Evolutionary conservation across 2,888 invertebrate species (phyloP), one percentile per base, ranked within the genome.

Genomic region (Pyrocoelia pectoralis): DNA sequence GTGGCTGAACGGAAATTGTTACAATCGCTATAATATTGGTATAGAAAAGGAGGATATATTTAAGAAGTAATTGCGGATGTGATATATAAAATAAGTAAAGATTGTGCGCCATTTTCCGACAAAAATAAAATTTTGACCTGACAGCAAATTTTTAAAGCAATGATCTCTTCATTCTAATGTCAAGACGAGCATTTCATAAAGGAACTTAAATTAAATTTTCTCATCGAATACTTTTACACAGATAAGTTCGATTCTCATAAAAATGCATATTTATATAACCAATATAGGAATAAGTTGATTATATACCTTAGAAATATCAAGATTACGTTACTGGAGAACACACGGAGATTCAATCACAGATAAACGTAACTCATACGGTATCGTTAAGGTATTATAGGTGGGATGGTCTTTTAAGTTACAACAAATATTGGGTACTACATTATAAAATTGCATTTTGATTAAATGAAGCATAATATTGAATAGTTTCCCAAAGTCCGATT

Each of bases 291-390:
- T 69, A 69, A 67, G 60, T 68, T 66, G 69, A 69, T 69, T 69
- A 66, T 56, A 69, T 64, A 67, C 67, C 67, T 66, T 53, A 56
- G 59, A 66, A 46, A 67, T 70, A 70, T 70, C 70, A 67, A 67
- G 70, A 72, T 72, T 70, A 70, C 68, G 70, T 72, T 70, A 70
- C 70, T 60, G 67, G 67, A 68, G 67, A 70, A 69, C 67, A 68
- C 70, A 68, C 67, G 56, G 63, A 67, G 72, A 72, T 72, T 70
- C 72, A 72, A 72, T 72, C 72, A 70, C 67, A 65, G 72, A 72
- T 72, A 72, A 66, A 61, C 46, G 60, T 65, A 56, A 40, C 65
- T 65, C 56, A 65, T 61, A 59, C 49, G 57, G 63, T 63, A 62
- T 62, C 56, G 62, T 62, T 62, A 62, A 58, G 63, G 62, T 57